Evolutionary conservation across 2,888 invertebrate species (phyloP).

Genomic region (Cheilosia vulpina): DNA sequence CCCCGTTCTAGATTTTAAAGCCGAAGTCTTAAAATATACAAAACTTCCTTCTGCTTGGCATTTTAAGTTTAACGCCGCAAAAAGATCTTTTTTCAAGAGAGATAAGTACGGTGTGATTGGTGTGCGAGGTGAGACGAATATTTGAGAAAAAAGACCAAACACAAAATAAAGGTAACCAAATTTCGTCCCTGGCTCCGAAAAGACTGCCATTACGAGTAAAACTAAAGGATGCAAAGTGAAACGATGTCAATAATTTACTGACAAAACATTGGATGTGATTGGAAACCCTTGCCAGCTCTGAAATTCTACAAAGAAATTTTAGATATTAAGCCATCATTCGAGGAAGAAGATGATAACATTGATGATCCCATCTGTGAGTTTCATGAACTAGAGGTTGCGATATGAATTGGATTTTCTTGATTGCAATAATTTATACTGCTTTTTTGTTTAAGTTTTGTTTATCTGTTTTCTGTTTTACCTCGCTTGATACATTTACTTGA

Average conservation of each 20-base stretch:
- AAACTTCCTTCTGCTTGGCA: constrained; percentile 22
- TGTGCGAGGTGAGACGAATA: constrained; percentile 12
- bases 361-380: not conserved
- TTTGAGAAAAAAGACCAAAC: too few relatives aligned
- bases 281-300: not conserved
- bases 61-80: constrained; percentile 29
- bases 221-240: not conserved
- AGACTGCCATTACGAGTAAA: not conserved
- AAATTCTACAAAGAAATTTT: not conserved
- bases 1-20: constrained; percentile 14
- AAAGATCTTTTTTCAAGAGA: constrained; percentile 21
- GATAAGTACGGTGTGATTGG: constrained; percentile 6
- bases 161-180: constrained; percentile 7
- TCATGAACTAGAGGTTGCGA: not conserved
- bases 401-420: too few relatives aligned
- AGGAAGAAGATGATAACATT: not conserved
- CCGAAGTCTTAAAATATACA: constrained; percentile 10
- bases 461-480: too few relatives aligned
- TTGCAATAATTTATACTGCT: too few relatives aligned
- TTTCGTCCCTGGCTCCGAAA: not conserved
- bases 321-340: not conserved
- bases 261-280: not conserved
- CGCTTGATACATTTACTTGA: too few relatives aligned
- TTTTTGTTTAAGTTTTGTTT: too few relatives aligned
- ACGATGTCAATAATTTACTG: not conserved